A percentile compares a stretch with the other conserved stretches of the same genome.
These are phyloP conservation scores for Irena cyanogastra DNA, from an alignment of 2,113 vertebrate species.

Conservation along the genomic window DNA sequence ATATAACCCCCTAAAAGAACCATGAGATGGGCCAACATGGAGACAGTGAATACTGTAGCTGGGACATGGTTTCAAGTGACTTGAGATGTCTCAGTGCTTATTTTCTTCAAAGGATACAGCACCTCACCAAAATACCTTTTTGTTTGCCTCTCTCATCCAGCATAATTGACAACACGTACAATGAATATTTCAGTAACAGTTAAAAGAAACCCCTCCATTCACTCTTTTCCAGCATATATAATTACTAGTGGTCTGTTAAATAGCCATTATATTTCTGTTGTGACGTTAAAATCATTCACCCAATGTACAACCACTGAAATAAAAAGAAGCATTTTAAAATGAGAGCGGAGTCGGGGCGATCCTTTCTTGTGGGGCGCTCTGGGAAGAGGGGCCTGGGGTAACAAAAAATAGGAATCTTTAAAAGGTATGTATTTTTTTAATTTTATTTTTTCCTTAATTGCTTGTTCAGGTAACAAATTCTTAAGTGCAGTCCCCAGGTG, in stretches of 20 bases:
- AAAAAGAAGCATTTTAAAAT: slow-evolving; percentile 81
- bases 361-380: background rate
- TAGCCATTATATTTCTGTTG: slow-evolving; percentile 78
- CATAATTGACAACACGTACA: slow-evolving; percentile 60
- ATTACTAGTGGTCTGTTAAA: slow-evolving; percentile 77
- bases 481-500: too few species aligned
- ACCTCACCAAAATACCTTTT: slow-evolving; percentile 70
- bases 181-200: slow-evolving; percentile 69
- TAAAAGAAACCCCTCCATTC: slow-evolving; percentile 62
- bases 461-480: background rate
- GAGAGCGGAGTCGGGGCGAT: background rate
- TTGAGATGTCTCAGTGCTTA: slow-evolving; percentile 69
- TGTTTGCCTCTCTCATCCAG: slow-evolving; percentile 72
- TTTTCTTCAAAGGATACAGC: slow-evolving; percentile 69
- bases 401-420: background rate
- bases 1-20: slow-evolving; percentile 67
- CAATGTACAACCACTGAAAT: slow-evolving; percentile 82
- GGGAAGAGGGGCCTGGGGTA: background rate
- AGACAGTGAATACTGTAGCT: slow-evolving; percentile 65
- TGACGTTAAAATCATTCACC: slow-evolving; percentile 78
- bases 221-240: slow-evolving; percentile 72
- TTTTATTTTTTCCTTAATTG: background rate
- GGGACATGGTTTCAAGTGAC: slow-evolving; percentile 60
- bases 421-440: background rate
- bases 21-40: slow-evolving; percentile 72